A percentile compares a stretch with the other conserved stretches of the same genome.
Conservation (phyloP, 2,797 vertebrate genomes). For the Alca torda region DNA sequence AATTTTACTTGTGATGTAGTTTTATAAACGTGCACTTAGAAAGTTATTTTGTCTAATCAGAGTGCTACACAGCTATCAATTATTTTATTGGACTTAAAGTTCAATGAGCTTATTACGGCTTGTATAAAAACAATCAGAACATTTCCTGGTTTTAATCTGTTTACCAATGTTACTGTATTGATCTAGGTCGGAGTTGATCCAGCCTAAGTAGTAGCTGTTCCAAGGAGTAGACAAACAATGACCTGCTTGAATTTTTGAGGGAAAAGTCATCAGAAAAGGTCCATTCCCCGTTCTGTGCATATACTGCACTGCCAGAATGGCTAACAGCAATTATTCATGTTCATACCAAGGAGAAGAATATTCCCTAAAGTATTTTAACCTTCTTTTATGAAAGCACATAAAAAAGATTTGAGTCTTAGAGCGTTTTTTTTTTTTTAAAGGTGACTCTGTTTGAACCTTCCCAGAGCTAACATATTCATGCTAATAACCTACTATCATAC, state of each 20-base stretch:
- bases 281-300: background rate
- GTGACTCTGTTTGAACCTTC: background rate
- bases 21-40: background rate
- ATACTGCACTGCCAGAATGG: background rate
- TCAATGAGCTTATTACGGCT: background rate
- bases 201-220: background rate
- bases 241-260: background rate
- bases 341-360: background rate
- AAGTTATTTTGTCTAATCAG: background rate
- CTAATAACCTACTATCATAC: constrained; percentile 1
- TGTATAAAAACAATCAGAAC: background rate
- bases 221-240: background rate
- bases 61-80: background rate
- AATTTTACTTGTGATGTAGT: background rate
- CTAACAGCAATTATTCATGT: background rate
- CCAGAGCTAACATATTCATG: background rate
- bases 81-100: background rate
- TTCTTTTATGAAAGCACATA: constrained; percentile 25
- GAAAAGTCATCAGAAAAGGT: background rate
- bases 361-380: background rate
- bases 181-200: background rate
- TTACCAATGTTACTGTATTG: background rate
- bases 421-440: background rate
- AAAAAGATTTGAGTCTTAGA: background rate
- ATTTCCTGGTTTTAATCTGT: background rate